phyloP scores from a whole-genome alignment of 2,888 invertebrate genomes.

The Nycteola revayana region DNA sequence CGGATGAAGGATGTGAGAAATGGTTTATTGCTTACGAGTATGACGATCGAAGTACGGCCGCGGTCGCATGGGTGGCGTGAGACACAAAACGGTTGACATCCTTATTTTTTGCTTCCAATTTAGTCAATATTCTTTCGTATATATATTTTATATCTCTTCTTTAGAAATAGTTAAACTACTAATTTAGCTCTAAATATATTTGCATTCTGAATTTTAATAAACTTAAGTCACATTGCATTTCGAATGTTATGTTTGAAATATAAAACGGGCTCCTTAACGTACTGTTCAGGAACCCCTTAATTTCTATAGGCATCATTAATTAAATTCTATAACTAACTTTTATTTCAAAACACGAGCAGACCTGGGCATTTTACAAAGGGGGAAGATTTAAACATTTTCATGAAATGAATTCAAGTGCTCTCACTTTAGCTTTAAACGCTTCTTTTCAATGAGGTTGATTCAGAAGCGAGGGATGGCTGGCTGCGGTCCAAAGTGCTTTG shows the following conservation, averaged over 20 bases:
- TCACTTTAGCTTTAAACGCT: constrained; percentile 63
- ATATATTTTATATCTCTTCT: no score
- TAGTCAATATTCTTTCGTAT: no score
- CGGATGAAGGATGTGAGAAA: constrained; percentile 51
- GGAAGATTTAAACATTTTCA: constrained; percentile 42
- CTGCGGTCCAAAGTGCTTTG: constrained; percentile 72
- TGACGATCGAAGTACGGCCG: no score
- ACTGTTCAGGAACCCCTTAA: constrained; percentile 22
- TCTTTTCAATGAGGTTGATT: constrained; percentile 69
- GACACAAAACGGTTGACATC: no score
- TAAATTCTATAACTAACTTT: constrained; percentile 29
- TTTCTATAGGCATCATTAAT: constrained; percentile 26
- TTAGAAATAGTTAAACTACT: no score
- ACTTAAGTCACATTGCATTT: no score
- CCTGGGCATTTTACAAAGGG: constrained; percentile 35
- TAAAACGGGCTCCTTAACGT: no score
- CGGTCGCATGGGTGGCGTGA: no score
- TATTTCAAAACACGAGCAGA: constrained; percentile 24
- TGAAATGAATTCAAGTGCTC: constrained; percentile 63
- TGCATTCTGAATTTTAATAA: no score
- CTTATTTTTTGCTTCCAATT: no score
- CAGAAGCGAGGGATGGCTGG: constrained; percentile 56
- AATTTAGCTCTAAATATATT: no score
- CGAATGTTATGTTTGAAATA: no score
- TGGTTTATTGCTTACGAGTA: constrained; percentile 48